Evolutionary conservation across 2,888 invertebrate species (phyloP), one percentile per base, ranked within the genome.

Genomic region (Pollenia angustigena): DNA sequence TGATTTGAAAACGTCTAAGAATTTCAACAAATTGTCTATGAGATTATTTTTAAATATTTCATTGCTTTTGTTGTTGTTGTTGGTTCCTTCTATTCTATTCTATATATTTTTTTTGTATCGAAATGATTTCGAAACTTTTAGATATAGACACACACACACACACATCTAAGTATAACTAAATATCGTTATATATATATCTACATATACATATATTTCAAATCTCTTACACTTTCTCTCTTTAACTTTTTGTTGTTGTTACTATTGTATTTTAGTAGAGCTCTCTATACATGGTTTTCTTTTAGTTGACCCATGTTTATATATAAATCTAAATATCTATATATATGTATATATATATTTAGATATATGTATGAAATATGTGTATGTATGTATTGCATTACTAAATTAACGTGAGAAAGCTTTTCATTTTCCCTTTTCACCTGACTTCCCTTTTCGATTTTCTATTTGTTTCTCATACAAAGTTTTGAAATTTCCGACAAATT

Each of bases 1-100:
- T 93, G 93, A 93, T 90, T 91, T 89, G 88, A 89, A 90, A 90
- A 89, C 90, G 89, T 89, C 87, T 87, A 90, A 90, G 90, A 89
- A 90, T 89, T 89, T 89, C 68, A 75, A 75, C 66, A 68, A 62
- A 81, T 76, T 87, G 66, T 88, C 78, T 86, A 74, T 79, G 85
- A 50, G 82, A 79, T 79, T 87, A 80, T 85, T 86, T 82, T 72
- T 87, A 87, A 87, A 81, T 52, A 78, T 7, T 48, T 8, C 6
- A 58, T 14, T 32, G 32, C 23, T 60, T 69, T 75, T 75, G 46
- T 64, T 81, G 56, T 66, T 74, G 10, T 62, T 66, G 12, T 60
- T 75, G 23, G 23, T 62, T 54, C 32, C 7, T 44, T 76, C 66
- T 23, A n/a, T 40, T 71, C 60, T 10, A 60, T 23, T 23, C 3